Evolutionary conservation across 2,797 vertebrate species (phyloP), one percentile per base, ranked within the genome.

Genomic region (Phataginus tetradactyla): DNA sequence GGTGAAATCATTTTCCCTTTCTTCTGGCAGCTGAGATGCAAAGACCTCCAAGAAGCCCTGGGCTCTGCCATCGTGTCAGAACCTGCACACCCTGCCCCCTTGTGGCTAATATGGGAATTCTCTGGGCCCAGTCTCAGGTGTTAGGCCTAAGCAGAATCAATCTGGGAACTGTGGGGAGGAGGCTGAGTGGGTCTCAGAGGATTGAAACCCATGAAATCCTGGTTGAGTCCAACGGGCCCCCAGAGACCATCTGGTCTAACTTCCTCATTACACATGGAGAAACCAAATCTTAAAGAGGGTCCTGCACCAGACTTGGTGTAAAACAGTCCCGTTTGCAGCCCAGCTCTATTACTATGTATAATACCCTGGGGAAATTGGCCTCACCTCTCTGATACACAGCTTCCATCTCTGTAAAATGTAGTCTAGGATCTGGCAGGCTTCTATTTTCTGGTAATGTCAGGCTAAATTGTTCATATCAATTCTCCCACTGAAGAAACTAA

Each of bases 51-150:
- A 7, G n/a, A n/a, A 66, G 63, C 66, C 39, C 78, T n/a, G 11
- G 68, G 74, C 91, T 23, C 21, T 3, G 75, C 32, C 0, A 3
- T 39, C 23, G 6, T 27, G 27, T 11, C 75, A 7, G 53, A 71
- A 25, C 4, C 13, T 90, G 92, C 57, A 20, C 68, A 78, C 55
- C 89, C 94, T 93, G 93, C 83, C 92, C 91, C n/a, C 97, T 96
- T 9, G 96, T 77, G 97, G 94, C 39, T 15, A 0, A 13, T 6
- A 7, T 59, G 34, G 72, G 90, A 91, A 75, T 51, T 96, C 72
- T 68, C 86, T 0, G 4, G 4, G 74, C n/a, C 53, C 0, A 11
- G 17, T 45, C 55, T 39, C 64, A 3, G 37, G 4, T 0, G 3
- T 84, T 23, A 4, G 29, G 11, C 42, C 39, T 57, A 57, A 66